Conservation (phyloP, 2,113 vertebrate species). For the Paedocypris sp. region DNA sequence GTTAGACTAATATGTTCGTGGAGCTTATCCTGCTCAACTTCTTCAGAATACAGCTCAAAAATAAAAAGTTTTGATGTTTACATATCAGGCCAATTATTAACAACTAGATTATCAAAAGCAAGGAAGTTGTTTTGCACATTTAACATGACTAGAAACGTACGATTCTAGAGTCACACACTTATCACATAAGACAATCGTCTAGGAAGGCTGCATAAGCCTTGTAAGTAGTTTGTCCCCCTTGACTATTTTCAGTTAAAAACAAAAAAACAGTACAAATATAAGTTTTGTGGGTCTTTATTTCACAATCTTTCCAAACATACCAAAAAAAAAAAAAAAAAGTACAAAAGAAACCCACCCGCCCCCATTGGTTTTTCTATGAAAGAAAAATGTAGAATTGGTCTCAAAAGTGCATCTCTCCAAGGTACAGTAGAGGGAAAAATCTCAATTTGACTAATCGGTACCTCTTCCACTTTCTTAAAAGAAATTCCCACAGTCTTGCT, state of each 20-base stretch:
- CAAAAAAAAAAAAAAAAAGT: slow-evolving; percentile 50
- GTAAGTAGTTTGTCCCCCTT: neutral
- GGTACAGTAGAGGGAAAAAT: slow-evolving; percentile 45
- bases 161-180: too few species aligned
- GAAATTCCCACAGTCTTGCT: slow-evolving; percentile 47
- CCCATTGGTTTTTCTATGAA: slow-evolving; percentile 38
- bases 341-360: slow-evolving; percentile 33
- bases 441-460: slow-evolving; percentile 45
- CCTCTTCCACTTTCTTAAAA: slow-evolving; percentile 41
- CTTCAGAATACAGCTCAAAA: too few species aligned
- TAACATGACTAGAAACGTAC: too few species aligned
- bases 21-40: too few species aligned
- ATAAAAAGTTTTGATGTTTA: too few species aligned
- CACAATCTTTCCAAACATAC: slow-evolving; percentile 67
- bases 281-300: slow-evolving; percentile 69
- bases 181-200: too few species aligned
- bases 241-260: neutral
- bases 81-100: too few species aligned
- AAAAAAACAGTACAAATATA: neutral
- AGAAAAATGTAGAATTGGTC: slow-evolving; percentile 45
- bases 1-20: too few species aligned
- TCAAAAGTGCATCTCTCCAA: slow-evolving; percentile 54
- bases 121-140: too few species aligned
- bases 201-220: too few species aligned
- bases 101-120: too few species aligned